Conservation (phyloP, 1,140 invertebrate species). For the Conus betulinus region DNA sequence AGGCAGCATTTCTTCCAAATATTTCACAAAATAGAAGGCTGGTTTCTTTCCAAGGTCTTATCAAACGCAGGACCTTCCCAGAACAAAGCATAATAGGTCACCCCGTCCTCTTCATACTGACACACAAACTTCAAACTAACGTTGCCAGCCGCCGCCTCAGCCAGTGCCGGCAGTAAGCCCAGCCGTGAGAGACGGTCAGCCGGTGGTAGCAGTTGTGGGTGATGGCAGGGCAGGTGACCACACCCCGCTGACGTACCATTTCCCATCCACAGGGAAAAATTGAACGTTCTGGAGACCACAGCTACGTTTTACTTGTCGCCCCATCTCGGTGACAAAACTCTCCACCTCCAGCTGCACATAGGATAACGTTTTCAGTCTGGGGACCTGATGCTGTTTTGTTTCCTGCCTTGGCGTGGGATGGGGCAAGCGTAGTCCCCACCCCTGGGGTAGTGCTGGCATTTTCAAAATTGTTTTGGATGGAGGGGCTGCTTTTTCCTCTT, state of each 20-base stretch:
- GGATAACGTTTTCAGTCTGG: conserved; percentile 20
- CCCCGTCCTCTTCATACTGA: conserved; percentile 53
- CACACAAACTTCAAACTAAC: conserved; percentile 43
- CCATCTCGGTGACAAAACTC: conserved; percentile 56
- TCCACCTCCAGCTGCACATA: conserved; percentile 52
- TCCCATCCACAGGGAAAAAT: conserved; percentile 50
- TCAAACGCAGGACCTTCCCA: conserved; percentile 40
- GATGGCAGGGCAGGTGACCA: conserved; percentile 45
- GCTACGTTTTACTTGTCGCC: conserved; percentile 35
- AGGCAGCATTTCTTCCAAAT: neutral
- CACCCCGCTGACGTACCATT: conserved; percentile 46
- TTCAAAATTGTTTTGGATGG: neutral
- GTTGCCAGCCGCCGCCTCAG: conserved; percentile 47
- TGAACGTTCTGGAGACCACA: conserved; percentile 44
- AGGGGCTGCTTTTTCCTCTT: too few relatives aligned
- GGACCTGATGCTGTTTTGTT: neutral
- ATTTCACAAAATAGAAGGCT: neutral
- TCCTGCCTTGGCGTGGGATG: neutral
- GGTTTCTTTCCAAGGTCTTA: too few relatives aligned
- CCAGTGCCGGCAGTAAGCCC: conserved; percentile 59
- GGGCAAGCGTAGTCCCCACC: neutral
- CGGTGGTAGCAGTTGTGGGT: conserved; percentile 50
- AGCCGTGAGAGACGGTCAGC: conserved; percentile 49
- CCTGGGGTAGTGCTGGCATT: conserved; percentile 32
- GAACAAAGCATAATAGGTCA: conserved; percentile 52